phyloP scores from a whole-genome alignment of 2,113 vertebrate species.

The Neodon shergylaensis region DNA sequence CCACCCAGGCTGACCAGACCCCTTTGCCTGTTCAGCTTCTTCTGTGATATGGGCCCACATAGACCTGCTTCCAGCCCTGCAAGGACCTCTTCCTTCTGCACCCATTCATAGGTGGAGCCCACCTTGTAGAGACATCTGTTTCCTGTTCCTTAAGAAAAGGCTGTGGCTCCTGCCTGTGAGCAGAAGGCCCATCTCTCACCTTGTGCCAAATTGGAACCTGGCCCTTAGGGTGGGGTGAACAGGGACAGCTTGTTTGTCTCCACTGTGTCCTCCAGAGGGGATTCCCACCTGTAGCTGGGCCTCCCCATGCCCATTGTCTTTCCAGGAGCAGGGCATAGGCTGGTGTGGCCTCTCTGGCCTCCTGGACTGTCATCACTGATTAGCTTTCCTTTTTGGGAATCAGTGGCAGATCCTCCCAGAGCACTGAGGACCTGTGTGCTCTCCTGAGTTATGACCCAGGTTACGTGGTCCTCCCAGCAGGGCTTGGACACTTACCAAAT shows the following conservation, averaged over 20 bases:
- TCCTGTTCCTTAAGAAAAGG: conserved; percentile 38
- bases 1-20: accelerated
- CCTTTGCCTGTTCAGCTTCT: background rate
- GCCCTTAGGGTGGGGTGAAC: background rate
- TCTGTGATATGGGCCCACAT: accelerated
- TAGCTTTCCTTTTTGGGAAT: background rate
- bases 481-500: background rate
- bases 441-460: background rate
- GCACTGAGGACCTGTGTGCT: background rate
- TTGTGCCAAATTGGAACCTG: background rate
- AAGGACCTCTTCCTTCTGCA: accelerated
- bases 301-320: background rate
- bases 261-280: background rate
- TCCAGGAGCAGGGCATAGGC: background rate
- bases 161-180: background rate
- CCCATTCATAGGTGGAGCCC: background rate
- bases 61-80: background rate
- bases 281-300: background rate
- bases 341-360: background rate
- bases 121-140: conserved; percentile 10
- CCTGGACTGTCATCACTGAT: background rate
- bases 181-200: background rate
- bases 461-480: background rate
- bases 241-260: background rate
- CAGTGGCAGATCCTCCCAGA: background rate